Evolutionary conservation across 2,113 vertebrate species (phyloP).

Genomic region (Bufo bufo): DNA sequence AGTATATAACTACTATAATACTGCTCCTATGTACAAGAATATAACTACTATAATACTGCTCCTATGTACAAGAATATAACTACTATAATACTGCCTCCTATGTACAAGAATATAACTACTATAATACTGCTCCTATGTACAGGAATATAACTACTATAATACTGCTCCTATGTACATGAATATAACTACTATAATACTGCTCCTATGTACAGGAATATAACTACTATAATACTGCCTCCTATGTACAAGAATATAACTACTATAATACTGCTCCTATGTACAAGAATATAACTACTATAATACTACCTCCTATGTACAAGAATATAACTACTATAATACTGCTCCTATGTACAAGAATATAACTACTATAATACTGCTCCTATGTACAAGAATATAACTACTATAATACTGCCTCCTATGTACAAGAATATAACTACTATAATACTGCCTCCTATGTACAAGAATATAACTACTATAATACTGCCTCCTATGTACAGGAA

Average conservation of each 20-base stretch:
- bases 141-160: neutral
- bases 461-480: too few relatives aligned
- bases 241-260: too few relatives aligned
- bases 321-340: neutral
- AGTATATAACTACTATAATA: too few relatives aligned
- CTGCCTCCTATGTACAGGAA: too few relatives aligned
- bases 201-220: too few relatives aligned
- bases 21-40: too few relatives aligned
- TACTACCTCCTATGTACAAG: neutral
- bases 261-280: too few relatives aligned
- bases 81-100: neutral
- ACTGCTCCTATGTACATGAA: neutral
- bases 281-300: too few relatives aligned
- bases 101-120: neutral
- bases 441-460: neutral
- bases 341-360: neutral
- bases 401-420: neutral
- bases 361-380: slow-evolving; percentile 4
- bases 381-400: slow-evolving; percentile 1
- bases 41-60: too few relatives aligned
- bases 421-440: slow-evolving; percentile 3
- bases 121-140: neutral
- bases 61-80: neutral
- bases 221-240: too few relatives aligned
- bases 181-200: too few relatives aligned